Percentiles rank a stretch among this genome's conserved stretches.
These are phyloP conservation scores for Ceraclea dissimilis DNA, from an alignment of 2,888 invertebrate genomes.

Conservation along the genomic window DNA sequence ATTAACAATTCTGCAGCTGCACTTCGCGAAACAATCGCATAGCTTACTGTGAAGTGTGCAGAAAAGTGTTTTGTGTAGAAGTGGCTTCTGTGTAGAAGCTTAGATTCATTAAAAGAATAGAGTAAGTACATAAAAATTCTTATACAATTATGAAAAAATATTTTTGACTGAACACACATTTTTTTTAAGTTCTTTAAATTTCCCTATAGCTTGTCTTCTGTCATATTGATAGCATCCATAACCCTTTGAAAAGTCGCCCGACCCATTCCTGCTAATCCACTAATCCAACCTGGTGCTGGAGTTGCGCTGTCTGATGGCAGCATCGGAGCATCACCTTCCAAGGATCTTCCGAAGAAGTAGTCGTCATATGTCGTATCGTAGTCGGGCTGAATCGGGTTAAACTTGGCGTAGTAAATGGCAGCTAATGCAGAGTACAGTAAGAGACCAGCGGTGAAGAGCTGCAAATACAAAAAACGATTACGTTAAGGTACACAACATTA, in stretches of 20 bases:
- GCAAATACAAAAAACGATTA: conserved; percentile 32
- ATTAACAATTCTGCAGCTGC: too few species aligned
- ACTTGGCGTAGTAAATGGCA: conserved; percentile 81
- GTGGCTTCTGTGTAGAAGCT: too few species aligned
- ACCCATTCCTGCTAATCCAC: conserved; percentile 50
- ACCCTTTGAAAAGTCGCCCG: conserved; percentile 60
- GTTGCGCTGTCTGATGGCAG: conserved; percentile 29
- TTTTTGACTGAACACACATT: too few species aligned
- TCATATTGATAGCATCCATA: conserved; percentile 44
- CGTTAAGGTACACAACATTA: too few species aligned
- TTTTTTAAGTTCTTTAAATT: too few species aligned
- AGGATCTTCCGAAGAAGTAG: conserved; percentile 62
- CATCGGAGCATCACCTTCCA: conserved; percentile 41
- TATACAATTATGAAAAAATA: too few species aligned
- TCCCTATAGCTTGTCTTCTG: conserved; percentile 4
- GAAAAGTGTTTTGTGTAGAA: too few species aligned
- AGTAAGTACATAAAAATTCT: too few species aligned
- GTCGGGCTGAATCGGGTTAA: conserved; percentile 74
- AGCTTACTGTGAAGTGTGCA: too few species aligned
- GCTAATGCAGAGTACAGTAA: conserved; percentile 79
- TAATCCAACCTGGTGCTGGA: conserved; percentile 36
- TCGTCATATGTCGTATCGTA: conserved; percentile 67
- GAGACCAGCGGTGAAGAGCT: conserved; percentile 74
- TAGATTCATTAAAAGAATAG: too few species aligned
- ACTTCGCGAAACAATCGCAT: too few species aligned